Evolutionary conservation across 2,888 invertebrate genomes (phyloP), one percentile per base, ranked within the genome.

Genomic region (Caenorhabditis macrosperma): DNA sequence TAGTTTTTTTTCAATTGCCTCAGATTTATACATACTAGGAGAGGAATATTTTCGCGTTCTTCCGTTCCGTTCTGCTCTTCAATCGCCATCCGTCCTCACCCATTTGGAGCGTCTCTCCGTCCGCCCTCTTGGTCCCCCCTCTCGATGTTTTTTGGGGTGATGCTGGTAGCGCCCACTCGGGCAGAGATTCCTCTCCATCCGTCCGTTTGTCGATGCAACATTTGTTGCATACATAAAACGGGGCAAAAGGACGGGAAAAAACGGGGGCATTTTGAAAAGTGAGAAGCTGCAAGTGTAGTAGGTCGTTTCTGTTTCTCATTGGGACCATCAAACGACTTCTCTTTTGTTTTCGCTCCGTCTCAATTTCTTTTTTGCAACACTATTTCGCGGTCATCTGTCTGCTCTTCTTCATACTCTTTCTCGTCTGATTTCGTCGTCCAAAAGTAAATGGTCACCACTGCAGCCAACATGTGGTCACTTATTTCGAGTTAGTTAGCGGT

Each of bases 221-320:
- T 50, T 57, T 74, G 74, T 74, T 74, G 74, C 74, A 74, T 74
- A 74, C 64, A 74, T 74, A 74, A 74, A 74, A 64, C 63, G 35
- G 59, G 20, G 38, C 35, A 71, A 74, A 74, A 38, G 35, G n/a
- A 48, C 59, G 35, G 38, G 46, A 50, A 52, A 52, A 50, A 33
- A 35, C 33, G 50, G 50, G 50, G 50, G 64, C 64, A 64, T 64
- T 74, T 74, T 64, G 74, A 64, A 74, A 74, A 74, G 74, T 74
- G 74, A 74, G 74, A 74, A 74, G 74, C 64, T 74, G 74, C 74
- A 74, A 74, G 74, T 63, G 63, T 63, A 72, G 71, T 72, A 72
- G 72, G 63, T 72, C 72, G 72, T 72, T 72, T 76, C 76, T 67
- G 76, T 76, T 76, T 76, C 76, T 76, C 76, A 76, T 76, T 76